Conservation (phyloP, 2,888 invertebrate genomes). For the Horisme vitalbata region DNA sequence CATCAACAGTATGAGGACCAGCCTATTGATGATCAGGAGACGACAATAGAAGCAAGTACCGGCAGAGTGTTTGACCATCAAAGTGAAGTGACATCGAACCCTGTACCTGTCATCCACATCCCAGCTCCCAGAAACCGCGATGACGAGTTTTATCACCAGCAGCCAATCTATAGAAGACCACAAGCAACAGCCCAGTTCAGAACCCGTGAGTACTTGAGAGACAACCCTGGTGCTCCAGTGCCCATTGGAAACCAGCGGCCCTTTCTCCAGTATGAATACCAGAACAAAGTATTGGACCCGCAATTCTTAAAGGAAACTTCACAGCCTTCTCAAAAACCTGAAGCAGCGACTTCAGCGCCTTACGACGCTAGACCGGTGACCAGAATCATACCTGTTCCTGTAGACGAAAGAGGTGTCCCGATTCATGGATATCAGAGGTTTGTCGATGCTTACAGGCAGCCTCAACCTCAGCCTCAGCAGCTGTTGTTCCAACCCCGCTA, state of each 20-base stretch:
- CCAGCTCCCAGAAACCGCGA: conserved; percentile 67
- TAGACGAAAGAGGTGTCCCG: conserved; percentile 74
- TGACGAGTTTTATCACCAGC: conserved; percentile 67
- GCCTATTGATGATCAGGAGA: conserved; percentile 65
- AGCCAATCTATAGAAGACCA: conserved; percentile 65
- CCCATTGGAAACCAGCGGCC: conserved; percentile 80
- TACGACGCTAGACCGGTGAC: conserved; percentile 68
- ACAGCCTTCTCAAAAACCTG: conserved; percentile 53
- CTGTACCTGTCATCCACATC: conserved; percentile 81
- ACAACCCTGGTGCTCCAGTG: conserved; percentile 73
- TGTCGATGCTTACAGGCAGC: conserved; percentile 60
- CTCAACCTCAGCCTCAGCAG: conserved; percentile 34
- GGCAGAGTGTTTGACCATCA: conserved; percentile 76
- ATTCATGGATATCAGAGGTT: conserved; percentile 70
- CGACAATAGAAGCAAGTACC: conserved; percentile 77
- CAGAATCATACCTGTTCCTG: conserved; percentile 70
- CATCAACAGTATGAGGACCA: conserved; percentile 72
- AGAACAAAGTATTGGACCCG: conserved; percentile 74
- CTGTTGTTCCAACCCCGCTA: conserved; percentile 60
- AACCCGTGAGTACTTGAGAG: conserved; percentile 74
- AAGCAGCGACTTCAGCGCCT: conserved; percentile 59
- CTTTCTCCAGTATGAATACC: conserved; percentile 74
- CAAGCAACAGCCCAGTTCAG: conserved; percentile 65
- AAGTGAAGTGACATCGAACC: conserved; percentile 75
- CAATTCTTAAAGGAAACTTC: conserved; percentile 63